These are phyloP conservation scores for Pipistrellus nathusii DNA, from an alignment of 2,797 vertebrate species.

Conservation along the genomic window DNA sequence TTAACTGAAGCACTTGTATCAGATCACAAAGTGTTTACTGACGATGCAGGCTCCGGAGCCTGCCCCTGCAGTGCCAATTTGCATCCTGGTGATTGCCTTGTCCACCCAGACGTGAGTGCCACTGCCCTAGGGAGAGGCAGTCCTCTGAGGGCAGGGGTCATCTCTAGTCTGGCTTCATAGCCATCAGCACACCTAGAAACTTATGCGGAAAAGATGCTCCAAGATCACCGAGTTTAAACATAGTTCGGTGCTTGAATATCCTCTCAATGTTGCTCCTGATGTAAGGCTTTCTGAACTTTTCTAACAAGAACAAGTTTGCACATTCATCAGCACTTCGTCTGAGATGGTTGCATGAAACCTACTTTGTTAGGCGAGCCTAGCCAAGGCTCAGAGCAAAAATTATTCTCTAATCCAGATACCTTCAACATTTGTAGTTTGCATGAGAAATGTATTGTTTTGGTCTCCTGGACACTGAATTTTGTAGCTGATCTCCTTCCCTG, in stretches of 20 bases:
- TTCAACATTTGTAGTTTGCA: slow-evolving; percentile 12
- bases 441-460: slow-evolving; percentile 33
- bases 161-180: neutral
- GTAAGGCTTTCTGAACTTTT: neutral
- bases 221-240: neutral
- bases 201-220: neutral
- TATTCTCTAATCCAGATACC: neutral
- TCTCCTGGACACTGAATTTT: neutral
- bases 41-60: neutral
- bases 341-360: neutral
- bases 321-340: neutral
- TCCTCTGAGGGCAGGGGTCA: neutral
- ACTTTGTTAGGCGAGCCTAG: neutral
- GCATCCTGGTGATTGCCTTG: neutral
- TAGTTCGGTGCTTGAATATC: neutral
- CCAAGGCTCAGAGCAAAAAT: neutral
- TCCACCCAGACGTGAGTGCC: neutral
- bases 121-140: neutral
- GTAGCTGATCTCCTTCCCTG: neutral
- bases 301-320: neutral
- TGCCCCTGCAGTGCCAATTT: no score
- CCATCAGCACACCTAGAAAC: neutral
- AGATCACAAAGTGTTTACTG: neutral
- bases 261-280: neutral
- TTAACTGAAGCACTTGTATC: neutral